These are phyloP conservation scores for Harpagifer antarcticus DNA, from an alignment of 2,797 vertebrate species.

Conservation along the genomic window DNA sequence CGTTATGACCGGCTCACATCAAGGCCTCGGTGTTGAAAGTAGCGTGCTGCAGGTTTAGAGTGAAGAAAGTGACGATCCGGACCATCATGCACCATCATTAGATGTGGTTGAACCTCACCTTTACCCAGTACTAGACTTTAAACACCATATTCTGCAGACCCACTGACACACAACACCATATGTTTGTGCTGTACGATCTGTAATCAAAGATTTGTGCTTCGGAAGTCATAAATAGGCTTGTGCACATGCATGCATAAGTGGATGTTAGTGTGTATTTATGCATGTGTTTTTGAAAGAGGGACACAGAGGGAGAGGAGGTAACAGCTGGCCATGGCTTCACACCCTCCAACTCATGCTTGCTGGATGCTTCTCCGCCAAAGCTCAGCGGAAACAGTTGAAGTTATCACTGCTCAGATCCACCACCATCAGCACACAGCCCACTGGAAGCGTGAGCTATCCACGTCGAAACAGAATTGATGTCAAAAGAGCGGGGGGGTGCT, in stretches of 20 bases:
- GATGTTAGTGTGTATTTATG: slow-evolving; percentile 42
- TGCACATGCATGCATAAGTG: slow-evolving; percentile 14
- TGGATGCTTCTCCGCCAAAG: slow-evolving; percentile 23
- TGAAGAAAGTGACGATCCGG: slow-evolving; percentile 64
- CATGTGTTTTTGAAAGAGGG: slow-evolving; percentile 32
- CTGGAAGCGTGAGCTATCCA: slow-evolving; percentile 5
- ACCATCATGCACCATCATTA: slow-evolving; percentile 55
- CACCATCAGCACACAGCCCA: slow-evolving; percentile 37
- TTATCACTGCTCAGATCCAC: slow-evolving; percentile 33
- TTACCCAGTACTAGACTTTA: slow-evolving; percentile 40
- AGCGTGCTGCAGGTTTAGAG: slow-evolving; percentile 24
- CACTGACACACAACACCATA: slow-evolving; percentile 51
- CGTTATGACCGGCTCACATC: slow-evolving; percentile 34
- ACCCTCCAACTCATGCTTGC: slow-evolving; percentile 1
- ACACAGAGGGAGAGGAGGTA: slow-evolving; percentile 23
- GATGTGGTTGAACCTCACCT: slow-evolving; percentile 38
- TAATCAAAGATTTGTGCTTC: slow-evolving; percentile 73
- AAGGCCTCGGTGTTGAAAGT: slow-evolving; percentile 23
- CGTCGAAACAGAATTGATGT: too few species aligned
- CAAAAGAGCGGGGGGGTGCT: too few species aligned
- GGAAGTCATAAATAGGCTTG: slow-evolving; percentile 66
- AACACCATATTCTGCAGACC: slow-evolving; percentile 49
- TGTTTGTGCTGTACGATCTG: slow-evolving; percentile 60
- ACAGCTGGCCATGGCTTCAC: slow-evolving; percentile 64
- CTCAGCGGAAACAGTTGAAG: slow-evolving; percentile 70